Evolutionary conservation across 2,797 vertebrate genomes (phyloP).

Genomic region (Propithecus perrieri): DNA sequence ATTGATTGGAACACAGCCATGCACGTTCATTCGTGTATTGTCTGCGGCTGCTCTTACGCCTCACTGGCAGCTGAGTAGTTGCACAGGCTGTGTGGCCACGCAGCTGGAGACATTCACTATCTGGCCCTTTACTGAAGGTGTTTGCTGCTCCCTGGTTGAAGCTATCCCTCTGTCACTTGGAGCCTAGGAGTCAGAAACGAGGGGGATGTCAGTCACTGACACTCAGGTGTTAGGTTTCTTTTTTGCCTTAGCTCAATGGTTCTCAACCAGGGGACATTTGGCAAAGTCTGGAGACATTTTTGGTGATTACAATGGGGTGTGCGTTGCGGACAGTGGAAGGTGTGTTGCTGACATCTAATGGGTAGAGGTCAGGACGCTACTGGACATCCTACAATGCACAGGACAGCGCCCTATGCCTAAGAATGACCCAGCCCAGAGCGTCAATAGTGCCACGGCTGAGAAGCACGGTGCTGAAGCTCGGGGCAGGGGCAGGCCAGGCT

Average conservation of each 20-base stretch:
- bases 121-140: not conserved
- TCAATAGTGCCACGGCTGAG: fast-evolving
- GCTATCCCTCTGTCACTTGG: not conserved
- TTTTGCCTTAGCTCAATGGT: not conserved
- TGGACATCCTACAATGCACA: fast-evolving
- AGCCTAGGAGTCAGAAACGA: not conserved
- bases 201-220: not conserved
- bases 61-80: fast-evolving
- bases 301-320: not conserved
- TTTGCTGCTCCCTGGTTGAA: not conserved
- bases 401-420: not conserved
- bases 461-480: not conserved
- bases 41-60: not conserved
- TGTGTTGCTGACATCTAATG: not conserved
- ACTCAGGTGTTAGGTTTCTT: not conserved
- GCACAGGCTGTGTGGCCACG: not conserved
- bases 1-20: not conserved
- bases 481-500: not conserved
- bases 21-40: fast-evolving
- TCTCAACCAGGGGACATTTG: not conserved
- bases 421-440: not conserved
- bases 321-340: fast-evolving
- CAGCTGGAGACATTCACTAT: not conserved
- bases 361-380: not conserved
- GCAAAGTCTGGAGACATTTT: not conserved